phyloP scores from a whole-genome alignment of 2,888 invertebrate genomes.

The Anthrax anthrax region DNA sequence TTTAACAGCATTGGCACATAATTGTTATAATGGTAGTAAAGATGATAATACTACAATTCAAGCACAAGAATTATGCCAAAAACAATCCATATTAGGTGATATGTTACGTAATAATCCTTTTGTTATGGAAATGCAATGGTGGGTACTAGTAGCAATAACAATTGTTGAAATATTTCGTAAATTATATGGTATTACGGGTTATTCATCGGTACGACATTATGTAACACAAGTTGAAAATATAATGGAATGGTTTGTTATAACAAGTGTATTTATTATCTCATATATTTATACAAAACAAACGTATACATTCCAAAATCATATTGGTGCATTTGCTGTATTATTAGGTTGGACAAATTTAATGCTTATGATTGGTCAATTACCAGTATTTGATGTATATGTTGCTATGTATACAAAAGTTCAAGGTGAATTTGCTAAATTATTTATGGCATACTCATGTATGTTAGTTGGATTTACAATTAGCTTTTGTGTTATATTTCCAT shows the following conservation, averaged over 20 bases:
- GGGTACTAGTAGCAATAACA: conserved; percentile 62
- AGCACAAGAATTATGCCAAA: conserved; percentile 60
- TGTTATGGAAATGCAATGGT: conserved; percentile 73
- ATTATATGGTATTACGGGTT: conserved; percentile 67
- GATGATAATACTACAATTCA: conserved; percentile 58
- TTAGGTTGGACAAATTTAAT: conserved; percentile 82
- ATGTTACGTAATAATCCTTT: conserved; percentile 59
- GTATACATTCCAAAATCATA: conserved; percentile 74
- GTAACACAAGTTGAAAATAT: conserved; percentile 72
- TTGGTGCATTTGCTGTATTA: conserved; percentile 72
- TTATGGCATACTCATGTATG: conserved; percentile 72
- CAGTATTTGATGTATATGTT: conserved; percentile 77
- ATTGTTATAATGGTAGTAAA: conserved; percentile 69
- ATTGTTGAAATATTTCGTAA: conserved; percentile 68
- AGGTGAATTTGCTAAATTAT: conserved; percentile 73
- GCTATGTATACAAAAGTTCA: conserved; percentile 83
- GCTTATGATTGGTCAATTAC: conserved; percentile 79
- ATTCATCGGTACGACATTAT: conserved; percentile 67
- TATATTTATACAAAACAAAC: conserved; percentile 63
- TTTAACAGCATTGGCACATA: conserved; percentile 66
- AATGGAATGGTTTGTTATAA: conserved; percentile 76
- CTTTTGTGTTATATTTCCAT: conserved; percentile 77
- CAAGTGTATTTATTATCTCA: conserved; percentile 69
- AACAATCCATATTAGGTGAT: conserved; percentile 62
- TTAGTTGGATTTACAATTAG: conserved; percentile 76